phyloP scores from a whole-genome alignment of 2,888 invertebrate genomes.

The Polylopha cassiicola region DNA sequence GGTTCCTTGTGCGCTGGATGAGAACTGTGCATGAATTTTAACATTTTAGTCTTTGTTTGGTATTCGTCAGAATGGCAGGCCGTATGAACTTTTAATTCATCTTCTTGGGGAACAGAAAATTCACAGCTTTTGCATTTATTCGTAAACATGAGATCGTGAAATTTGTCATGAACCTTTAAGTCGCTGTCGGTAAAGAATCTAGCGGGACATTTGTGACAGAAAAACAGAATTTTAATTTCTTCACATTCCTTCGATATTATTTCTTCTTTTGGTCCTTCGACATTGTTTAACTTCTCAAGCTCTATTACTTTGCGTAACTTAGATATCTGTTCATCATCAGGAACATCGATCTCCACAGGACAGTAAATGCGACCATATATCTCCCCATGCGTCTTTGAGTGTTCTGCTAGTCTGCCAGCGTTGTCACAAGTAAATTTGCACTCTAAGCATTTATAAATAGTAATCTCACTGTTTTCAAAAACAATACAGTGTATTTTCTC shows the following conservation, averaged over 20 bases:
- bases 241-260: slow-evolving; percentile 36
- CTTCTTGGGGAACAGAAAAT: slow-evolving; percentile 84
- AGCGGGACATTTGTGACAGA: slow-evolving; percentile 90
- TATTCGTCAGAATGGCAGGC: slow-evolving; percentile 87
- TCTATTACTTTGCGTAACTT: slow-evolving; percentile 62
- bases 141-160: slow-evolving; percentile 79
- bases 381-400: slow-evolving; percentile 86
- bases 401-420: slow-evolving; percentile 82
- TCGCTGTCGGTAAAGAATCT: slow-evolving; percentile 87
- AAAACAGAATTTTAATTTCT: slow-evolving; percentile 77
- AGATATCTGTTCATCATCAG: slow-evolving; percentile 81
- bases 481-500: slow-evolving; percentile 84
- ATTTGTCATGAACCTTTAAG: slow-evolving; percentile 82
- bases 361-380: slow-evolving; percentile 84
- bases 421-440: slow-evolving; percentile 89
- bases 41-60: slow-evolving; percentile 84
- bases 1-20: slow-evolving; percentile 82
- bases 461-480: slow-evolving; percentile 72
- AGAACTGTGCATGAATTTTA: slow-evolving; percentile 80
- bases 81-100: slow-evolving; percentile 82
- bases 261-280: slow-evolving; percentile 48
- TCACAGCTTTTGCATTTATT: slow-evolving; percentile 87
- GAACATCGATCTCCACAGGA: slow-evolving; percentile 79
- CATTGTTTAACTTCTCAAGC: slow-evolving; percentile 47
- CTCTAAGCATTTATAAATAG: slow-evolving; percentile 81